Percentiles rank a stretch among this genome's conserved stretches.
Conservation (phyloP, 1,140 invertebrate genomes). For the Aethina tumida region DNA sequence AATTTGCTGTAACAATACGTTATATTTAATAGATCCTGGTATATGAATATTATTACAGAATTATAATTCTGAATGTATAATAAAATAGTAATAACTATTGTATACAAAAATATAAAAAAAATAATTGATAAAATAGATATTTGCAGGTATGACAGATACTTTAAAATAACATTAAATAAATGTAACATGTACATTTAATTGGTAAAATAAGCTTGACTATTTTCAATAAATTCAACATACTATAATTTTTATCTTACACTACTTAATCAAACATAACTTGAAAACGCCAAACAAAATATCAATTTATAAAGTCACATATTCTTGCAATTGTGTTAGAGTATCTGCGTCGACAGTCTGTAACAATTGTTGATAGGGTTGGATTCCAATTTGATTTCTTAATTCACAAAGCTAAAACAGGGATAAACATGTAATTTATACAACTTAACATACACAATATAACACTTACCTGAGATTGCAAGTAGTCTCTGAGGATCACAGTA, state of each 20-base stretch:
- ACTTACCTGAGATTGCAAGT: constrained; percentile 54
- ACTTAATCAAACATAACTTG: not conserved
- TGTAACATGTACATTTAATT: not conserved
- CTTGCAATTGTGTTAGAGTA: constrained; percentile 54
- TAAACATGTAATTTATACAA: constrained; percentile 11
- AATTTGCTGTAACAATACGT: too few species aligned
- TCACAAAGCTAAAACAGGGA: constrained; percentile 48
- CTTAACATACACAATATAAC: constrained; percentile 8
- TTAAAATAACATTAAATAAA: not conserved
- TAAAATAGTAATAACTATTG: too few species aligned
- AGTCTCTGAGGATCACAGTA: constrained; percentile 55
- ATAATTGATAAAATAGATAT: not conserved
- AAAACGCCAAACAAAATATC: constrained; percentile 1
- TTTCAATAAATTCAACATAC: constrained; percentile 6
- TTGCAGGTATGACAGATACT: not conserved
- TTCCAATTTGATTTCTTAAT: constrained; percentile 54
- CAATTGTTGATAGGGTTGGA: constrained; percentile 57
- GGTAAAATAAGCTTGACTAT: constrained; percentile 2
- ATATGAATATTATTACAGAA: too few species aligned
- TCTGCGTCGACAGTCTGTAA: constrained; percentile 55
- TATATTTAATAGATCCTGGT: too few species aligned
- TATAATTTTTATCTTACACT: constrained; percentile 1
- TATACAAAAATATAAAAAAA: too few species aligned
- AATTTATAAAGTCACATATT: constrained; percentile 47
- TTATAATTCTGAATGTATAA: too few species aligned